A percentile compares a stretch with the other conserved stretches of the same genome.
These are phyloP conservation scores for Dicyrtoma fusca DNA, from an alignment of 2,888 invertebrate species.

Conservation along the genomic window DNA sequence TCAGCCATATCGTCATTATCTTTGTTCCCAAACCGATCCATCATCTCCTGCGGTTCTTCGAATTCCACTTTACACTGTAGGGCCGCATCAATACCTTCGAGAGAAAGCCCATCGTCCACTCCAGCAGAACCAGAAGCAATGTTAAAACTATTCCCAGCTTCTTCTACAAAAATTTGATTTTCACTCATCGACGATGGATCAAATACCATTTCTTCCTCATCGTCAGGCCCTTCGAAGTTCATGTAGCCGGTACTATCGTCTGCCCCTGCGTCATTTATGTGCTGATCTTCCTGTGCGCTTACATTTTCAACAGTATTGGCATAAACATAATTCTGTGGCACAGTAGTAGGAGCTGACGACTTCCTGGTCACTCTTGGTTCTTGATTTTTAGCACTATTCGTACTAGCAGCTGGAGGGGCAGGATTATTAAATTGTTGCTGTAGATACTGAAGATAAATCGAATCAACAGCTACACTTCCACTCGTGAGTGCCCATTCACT, in stretches of 20 bases:
- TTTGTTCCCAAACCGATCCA: too few relatives aligned
- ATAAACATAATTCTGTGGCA: background rate
- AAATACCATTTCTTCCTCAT: conserved; percentile 21
- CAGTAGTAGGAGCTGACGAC: background rate
- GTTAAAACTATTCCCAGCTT: background rate
- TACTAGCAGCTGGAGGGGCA: background rate
- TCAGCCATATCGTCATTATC: too few relatives aligned
- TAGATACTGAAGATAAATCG: conserved; percentile 14
- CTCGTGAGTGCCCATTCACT: conserved; percentile 7
- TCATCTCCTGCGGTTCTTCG: too few relatives aligned
- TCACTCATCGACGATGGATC: conserved; percentile 1
- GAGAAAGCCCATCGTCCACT: background rate
- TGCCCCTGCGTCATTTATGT: background rate
- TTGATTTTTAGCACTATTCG: background rate
- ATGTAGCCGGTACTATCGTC: background rate
- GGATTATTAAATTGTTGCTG: background rate
- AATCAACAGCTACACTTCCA: conserved; percentile 11
- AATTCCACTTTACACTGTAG: conserved; percentile 10
- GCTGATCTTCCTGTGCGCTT: background rate
- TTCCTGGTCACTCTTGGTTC: too few relatives aligned
- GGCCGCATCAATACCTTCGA: background rate
- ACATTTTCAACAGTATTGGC: background rate
- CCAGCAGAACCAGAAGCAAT: background rate
- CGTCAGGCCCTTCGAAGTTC: background rate
- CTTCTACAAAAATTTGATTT: conserved; percentile 14